These are phyloP conservation scores for Mechanitis mazaeus DNA, from an alignment of 2,888 invertebrate genomes.

Conservation along the genomic window DNA sequence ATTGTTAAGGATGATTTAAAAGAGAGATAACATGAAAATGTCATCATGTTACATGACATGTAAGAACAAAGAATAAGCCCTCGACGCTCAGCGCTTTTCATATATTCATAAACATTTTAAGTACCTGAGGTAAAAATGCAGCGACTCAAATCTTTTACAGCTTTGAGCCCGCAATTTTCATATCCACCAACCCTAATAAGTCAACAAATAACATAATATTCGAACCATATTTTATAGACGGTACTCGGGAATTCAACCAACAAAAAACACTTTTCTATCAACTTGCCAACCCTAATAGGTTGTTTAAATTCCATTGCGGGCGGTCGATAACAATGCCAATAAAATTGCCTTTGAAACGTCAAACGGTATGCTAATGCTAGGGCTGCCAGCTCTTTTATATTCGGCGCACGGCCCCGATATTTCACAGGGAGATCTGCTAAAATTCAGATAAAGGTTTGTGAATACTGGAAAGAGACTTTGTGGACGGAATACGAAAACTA, in stretches of 20 bases:
- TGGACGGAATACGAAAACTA: conserved; percentile 13
- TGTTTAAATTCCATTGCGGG: conserved; percentile 61
- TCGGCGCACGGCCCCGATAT: conserved; percentile 62
- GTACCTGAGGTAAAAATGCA: too few relatives aligned
- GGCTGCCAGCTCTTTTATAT: conserved; percentile 59
- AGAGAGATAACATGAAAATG: too few relatives aligned
- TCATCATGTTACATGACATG: too few relatives aligned
- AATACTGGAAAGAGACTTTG: conserved; percentile 39
- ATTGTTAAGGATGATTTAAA: too few relatives aligned
- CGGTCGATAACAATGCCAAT: conserved; percentile 63
- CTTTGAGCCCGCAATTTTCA: too few relatives aligned
- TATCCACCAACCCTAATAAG: not conserved
- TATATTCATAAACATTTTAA: too few relatives aligned
- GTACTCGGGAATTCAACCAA: not conserved
- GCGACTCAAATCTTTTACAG: too few relatives aligned
- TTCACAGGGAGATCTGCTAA: conserved; percentile 66
- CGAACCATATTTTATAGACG: not conserved
- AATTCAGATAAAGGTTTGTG: conserved; percentile 57
- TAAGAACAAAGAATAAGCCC: too few relatives aligned
- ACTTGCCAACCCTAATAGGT: conserved; percentile 44
- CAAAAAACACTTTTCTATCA: conserved; percentile 22
- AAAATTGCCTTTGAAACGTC: conserved; percentile 69
- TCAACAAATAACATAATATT: not conserved
- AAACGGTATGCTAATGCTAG: conserved; percentile 70
- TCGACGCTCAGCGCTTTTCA: too few relatives aligned